Percentiles rank a stretch among this genome's conserved stretches.
phyloP scores from a whole-genome alignment of 37 sponge, comb jelly and placozoan genomes.

The Chondrosia reniformis region DNA sequence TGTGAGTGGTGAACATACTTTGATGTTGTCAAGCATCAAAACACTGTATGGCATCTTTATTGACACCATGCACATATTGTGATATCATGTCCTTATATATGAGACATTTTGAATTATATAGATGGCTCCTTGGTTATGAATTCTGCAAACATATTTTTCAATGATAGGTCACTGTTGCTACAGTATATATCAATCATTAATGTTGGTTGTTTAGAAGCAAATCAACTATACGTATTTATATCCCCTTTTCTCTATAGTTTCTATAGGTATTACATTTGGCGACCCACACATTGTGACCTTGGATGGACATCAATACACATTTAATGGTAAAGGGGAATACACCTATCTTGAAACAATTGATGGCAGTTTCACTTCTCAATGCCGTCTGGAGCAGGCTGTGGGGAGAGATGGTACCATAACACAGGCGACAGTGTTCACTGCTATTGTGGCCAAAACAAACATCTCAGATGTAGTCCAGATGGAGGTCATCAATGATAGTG shows the following conservation, averaged over 20 bases:
- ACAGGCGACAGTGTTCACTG: slow-evolving; percentile 61
- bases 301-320: slow-evolving; percentile 63
- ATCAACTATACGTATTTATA: neutral
- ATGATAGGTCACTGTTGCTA: too few species aligned
- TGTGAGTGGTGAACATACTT: too few species aligned
- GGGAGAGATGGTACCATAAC: neutral
- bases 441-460: slow-evolving; percentile 39
- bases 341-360: slow-evolving; percentile 40
- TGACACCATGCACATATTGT: too few species aligned
- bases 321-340: slow-evolving; percentile 72
- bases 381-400: slow-evolving; percentile 33
- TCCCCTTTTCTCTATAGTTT: neutral
- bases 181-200: neutral
- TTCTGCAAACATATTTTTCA: too few species aligned
- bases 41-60: too few species aligned
- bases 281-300: slow-evolving; percentile 46
- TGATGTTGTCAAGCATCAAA: too few species aligned
- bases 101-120: neutral
- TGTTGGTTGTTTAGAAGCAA: neutral
- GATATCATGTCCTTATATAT: too few species aligned
- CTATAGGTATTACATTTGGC: neutral
- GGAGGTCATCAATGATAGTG: neutral
- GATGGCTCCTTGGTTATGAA: neutral
- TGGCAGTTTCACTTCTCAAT: slow-evolving; percentile 50
- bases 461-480: slow-evolving; percentile 29